These are phyloP conservation scores for Dromococcyx pavoninus DNA, from an alignment of 2,797 vertebrate genomes.

Conservation along the genomic window DNA sequence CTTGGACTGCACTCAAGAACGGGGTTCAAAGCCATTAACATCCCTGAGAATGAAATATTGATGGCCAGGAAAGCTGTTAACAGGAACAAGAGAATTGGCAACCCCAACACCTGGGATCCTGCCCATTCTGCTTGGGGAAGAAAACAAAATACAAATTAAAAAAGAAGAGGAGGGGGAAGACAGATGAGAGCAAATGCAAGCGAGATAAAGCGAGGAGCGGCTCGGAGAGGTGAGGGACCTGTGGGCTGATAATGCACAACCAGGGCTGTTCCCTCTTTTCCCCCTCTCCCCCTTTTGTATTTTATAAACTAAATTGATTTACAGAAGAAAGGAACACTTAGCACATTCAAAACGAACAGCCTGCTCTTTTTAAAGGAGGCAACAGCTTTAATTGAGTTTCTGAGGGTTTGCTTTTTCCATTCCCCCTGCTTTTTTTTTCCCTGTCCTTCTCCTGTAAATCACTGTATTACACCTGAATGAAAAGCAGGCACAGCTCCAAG, in stretches of 20 bases:
- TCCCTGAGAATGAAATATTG: not conserved
- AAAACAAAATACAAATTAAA: not conserved
- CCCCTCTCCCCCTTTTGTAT: not conserved
- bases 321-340: slow-evolving; percentile 17
- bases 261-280: not conserved
- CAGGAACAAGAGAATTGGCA: not conserved
- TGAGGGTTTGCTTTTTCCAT: not conserved
- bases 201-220: not conserved
- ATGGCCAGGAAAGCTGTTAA: slow-evolving; percentile 16
- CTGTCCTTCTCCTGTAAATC: not conserved
- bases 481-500: not conserved
- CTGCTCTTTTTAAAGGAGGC: not conserved
- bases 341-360: not conserved
- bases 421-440: not conserved
- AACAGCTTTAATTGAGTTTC: slow-evolving; percentile 36
- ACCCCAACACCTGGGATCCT: not conserved
- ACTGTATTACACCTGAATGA: not conserved
- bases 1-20: not conserved
- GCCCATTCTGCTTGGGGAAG: not conserved
- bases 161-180: not conserved
- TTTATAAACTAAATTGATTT: slow-evolving; percentile 4
- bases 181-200: rapidly evolving
- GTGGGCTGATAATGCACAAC: not conserved
- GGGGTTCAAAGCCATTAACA: not conserved
- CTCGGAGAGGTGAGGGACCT: not conserved